Conservation (phyloP, 2,888 invertebrate species). For the Alviniconcha strummeri region DNA sequence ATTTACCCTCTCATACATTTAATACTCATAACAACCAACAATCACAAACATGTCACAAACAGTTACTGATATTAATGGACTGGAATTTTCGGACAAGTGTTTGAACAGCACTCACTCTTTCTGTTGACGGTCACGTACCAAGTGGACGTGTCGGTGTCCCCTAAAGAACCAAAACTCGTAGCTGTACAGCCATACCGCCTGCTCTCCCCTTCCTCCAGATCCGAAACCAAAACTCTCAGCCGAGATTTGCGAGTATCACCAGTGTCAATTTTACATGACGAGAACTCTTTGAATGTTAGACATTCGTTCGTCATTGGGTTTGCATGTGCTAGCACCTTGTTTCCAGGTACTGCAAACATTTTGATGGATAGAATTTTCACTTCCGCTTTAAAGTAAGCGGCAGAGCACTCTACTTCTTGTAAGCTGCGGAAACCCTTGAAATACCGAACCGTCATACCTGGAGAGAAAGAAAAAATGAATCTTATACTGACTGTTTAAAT, state of each 20-base stretch:
- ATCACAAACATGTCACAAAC: no score
- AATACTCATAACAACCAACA: no score
- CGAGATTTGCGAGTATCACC: background rate
- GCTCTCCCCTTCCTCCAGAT: conserved; percentile 12
- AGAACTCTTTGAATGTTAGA: conserved; percentile 10
- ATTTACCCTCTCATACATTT: no score
- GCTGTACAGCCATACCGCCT: conserved; percentile 20
- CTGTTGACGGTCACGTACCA: background rate
- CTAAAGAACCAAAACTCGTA: background rate
- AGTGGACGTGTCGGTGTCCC: background rate
- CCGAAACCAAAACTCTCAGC: conserved; percentile 1
- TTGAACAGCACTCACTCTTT: no score
- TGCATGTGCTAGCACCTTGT: background rate
- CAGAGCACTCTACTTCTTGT: conserved; percentile 25
- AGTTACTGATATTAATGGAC: no score
- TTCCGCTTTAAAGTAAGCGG: conserved; percentile 1
- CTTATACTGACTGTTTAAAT: no score
- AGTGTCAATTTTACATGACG: background rate
- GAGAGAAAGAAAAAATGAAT: background rate
- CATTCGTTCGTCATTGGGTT: conserved; percentile 12
- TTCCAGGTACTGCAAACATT: background rate
- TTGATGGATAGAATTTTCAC: conserved; percentile 15
- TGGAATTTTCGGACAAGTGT: no score
- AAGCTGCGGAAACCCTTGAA: conserved; percentile 13
- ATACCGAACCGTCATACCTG: conserved; percentile 18